Evolutionary conservation across 2,797 vertebrate genomes (phyloP), one percentile per base, ranked within the genome.

Genomic region (Mastacembelus armatus): DNA sequence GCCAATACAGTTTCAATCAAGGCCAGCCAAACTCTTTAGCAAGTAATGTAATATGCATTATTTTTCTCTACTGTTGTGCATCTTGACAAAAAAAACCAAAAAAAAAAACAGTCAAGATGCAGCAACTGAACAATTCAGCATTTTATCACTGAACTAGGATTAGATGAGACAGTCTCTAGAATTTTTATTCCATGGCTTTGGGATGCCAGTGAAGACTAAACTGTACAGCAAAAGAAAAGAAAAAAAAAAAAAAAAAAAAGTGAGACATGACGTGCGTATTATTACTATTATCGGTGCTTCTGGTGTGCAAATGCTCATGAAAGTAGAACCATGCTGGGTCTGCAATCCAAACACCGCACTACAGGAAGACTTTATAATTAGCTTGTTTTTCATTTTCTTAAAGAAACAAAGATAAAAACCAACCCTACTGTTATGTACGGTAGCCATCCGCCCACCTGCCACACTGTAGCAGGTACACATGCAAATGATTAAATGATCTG

Each of bases 401-500:
- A 43, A 52, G 12, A 24, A 8, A 6, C 14, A 38, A 39, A 12
- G 30, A 19, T 15, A 24, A 38, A 26, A 27, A n/a, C n/a, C 21
- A 42, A 29, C 18, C 19, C 18, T 10, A 19, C 21, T 40, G 12
- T 32, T 22, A 36, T 45, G 47, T 45, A 29, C 26, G n/a, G n/a
- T n/a, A n/a, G n/a, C n/a, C n/a, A 40, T 47, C 32, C 4, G 3
- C 39, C 39, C 40, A 24, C 40, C 55, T 51, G 43, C 36, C 33
- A 18, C 40, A 32, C 9, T n/a, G n/a, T 54, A 51, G 65, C 56
- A 63, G 36, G 39, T 29, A 22, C 10, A 6, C 45, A 26, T 21
- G 2, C 27, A 58, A 74, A 64, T 60, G 35, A 48, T 7, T 22
- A 35, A 42, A 65, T 30, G 12, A 56, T 59, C 19, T 55, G 45